Evolutionary conservation across 2,888 invertebrate species (phyloP), one percentile per base, ranked within the genome.

Genomic region (Hoplodrina ambigua): DNA sequence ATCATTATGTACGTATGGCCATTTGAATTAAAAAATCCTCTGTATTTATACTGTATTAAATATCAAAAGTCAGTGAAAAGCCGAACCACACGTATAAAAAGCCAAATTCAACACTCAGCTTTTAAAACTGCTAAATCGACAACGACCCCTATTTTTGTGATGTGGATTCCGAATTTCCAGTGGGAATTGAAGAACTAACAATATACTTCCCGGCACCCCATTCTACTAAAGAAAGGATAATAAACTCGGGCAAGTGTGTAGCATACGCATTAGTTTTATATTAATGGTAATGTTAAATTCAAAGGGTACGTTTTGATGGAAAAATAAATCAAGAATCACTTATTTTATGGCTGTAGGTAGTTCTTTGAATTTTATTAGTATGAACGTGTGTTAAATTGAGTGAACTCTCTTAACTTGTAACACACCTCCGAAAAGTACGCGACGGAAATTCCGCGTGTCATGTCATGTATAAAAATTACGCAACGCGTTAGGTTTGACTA

Each of bases 101-200:
- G 37, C 64, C 46, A 60, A 66, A 70, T 67, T 61, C 66, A 57
- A 60, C 54, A 63, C 44, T 63, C 75, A 58, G 75, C 65, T 78
- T 80, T 79, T 75, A 80, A 80, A 78, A 75, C 72, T 72, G 76
- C 77, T 69, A 80, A 80, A 80, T 72, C 76, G 77, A 72, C 77
- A 69, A 33, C 68, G 72, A 72, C 62, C 79, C 76, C 76, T 66
- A 66, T 72, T 78, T 78, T 69, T 66, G 69, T 57, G 53, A 65
- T 75, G 62, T 56, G 65, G 72, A 80, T 80, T 79, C 55, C 53
- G 63, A 59, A 80, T 79, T 69, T 80, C 79, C 79, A 79, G 64
- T 65, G 79, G 79, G 79, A 80, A 80, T 79, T 72, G 77, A 76
- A 76, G 72, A 76, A 79, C 72, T 80, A 76, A 80, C 80, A 79